Percentiles rank a stretch among this genome's conserved stretches.
Conservation (phyloP, 2,888 invertebrate species). For the Notocelia uddmanniana region DNA sequence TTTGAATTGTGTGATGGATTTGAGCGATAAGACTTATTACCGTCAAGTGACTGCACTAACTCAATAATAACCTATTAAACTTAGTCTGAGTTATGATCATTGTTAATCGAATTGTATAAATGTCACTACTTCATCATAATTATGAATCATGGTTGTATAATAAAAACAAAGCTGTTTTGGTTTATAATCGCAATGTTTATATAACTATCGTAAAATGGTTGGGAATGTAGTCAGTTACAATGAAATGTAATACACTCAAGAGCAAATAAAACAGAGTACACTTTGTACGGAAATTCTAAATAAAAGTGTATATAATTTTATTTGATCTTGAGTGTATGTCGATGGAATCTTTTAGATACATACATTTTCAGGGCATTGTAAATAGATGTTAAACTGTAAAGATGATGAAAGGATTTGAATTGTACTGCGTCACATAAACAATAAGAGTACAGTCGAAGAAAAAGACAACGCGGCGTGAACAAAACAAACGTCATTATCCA, state of each 20-base stretch:
- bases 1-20: conserved; percentile 45
- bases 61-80: conserved; percentile 24
- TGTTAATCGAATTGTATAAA: conserved; percentile 21
- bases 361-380: not conserved
- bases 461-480: conserved; percentile 10
- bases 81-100: conserved; percentile 6
- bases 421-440: not conserved
- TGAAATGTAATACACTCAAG: no score
- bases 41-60: conserved; percentile 26
- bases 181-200: not conserved
- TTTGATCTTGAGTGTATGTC: no score
- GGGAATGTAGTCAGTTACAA: not conserved
- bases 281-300: no score
- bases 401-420: not conserved
- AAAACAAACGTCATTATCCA: conserved; percentile 36
- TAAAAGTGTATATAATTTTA: no score
- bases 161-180: not conserved
- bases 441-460: conserved; percentile 1
- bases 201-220: not conserved
- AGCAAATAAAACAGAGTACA: no score
- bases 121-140: conserved; percentile 6
- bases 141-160: conserved; percentile 10
- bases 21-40: conserved; percentile 37
- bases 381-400: not conserved
- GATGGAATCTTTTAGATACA: not conserved